Evolutionary conservation across 1,140 invertebrate genomes (phyloP).

Genomic region (Steinernema khuongi): DNA sequence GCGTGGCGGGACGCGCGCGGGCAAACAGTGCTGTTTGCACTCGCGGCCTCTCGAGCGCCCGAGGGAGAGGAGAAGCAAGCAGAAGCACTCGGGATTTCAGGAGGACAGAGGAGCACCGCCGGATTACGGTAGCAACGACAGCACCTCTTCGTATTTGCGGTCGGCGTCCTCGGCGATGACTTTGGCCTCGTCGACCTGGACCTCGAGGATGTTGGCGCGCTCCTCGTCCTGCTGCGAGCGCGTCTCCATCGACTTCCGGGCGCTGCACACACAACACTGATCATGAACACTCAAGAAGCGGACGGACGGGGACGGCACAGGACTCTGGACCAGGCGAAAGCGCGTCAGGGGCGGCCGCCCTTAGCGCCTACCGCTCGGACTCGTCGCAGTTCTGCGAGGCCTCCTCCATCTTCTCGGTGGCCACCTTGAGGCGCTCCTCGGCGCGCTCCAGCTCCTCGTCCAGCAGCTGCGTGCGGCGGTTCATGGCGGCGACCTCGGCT

Average conservation of each 20-base stretch:
- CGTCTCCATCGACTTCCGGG: slow-evolving; percentile 96
- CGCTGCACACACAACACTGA: slow-evolving; percentile 66
- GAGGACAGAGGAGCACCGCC: slow-evolving; percentile 1
- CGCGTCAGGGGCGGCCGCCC: slow-evolving; percentile 28
- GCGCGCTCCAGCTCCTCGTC: slow-evolving; percentile 97
- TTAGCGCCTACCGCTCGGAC: slow-evolving; percentile 79
- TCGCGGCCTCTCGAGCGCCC: background rate
- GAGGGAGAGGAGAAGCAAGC: background rate
- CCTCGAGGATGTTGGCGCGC: slow-evolving; percentile 84
- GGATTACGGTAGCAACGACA: slow-evolving; percentile 11
- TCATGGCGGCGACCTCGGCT: slow-evolving; percentile 92
- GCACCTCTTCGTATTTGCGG: slow-evolving; percentile 98
- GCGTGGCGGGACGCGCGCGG: background rate
- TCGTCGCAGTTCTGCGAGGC: slow-evolving; percentile 97
- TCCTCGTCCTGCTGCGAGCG: slow-evolving; percentile 98
- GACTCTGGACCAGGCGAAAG: slow-evolving; percentile 24
- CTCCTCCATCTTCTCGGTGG: slow-evolving; percentile 93
- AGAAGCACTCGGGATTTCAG: background rate
- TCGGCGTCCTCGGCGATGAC: slow-evolving; percentile 95
- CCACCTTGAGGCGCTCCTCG: slow-evolving; percentile 89
- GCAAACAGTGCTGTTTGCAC: background rate
- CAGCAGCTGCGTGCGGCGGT: slow-evolving; percentile 92
- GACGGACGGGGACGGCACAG: background rate
- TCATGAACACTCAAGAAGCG: slow-evolving; percentile 8
- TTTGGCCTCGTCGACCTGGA: slow-evolving; percentile 89